Evolutionary conservation across 1,140 invertebrate genomes (phyloP).

Genomic region (Cheumatopsyche charites): DNA sequence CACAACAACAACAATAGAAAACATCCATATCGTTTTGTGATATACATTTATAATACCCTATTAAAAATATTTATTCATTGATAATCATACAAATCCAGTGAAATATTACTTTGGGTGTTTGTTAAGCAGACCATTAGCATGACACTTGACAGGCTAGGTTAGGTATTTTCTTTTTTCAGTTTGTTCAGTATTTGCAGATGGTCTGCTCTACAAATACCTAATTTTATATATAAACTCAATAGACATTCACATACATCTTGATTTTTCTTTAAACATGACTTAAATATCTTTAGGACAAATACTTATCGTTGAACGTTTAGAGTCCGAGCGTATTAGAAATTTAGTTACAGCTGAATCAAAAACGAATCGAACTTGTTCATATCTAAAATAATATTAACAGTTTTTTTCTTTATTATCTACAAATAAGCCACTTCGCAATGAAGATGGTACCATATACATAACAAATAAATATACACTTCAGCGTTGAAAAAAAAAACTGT

Average conservation of each 20-base stretch:
- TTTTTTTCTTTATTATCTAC: conserved; percentile 19
- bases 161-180: too few relatives aligned
- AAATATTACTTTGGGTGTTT: too few relatives aligned
- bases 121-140: too few relatives aligned
- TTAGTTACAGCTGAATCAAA: conserved; percentile 18
- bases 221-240: too few relatives aligned
- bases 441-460: background rate
- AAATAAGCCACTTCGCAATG: conserved; percentile 8
- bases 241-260: background rate
- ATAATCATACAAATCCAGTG: background rate
- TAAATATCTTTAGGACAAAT: conserved; percentile 18
- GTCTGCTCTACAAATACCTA: too few relatives aligned
- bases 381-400: conserved; percentile 14
- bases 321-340: conserved; percentile 1
- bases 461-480: conserved; percentile 17
- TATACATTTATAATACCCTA: background rate
- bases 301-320: background rate
- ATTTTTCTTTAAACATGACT: background rate
- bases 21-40: background rate
- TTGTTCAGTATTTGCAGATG: too few relatives aligned
- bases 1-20: background rate
- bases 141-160: too few relatives aligned
- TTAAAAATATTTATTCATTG: conserved; percentile 8
- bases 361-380: too few relatives aligned
- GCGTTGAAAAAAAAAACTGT: background rate